phyloP scores from a whole-genome alignment of 2,113 vertebrate genomes.

The Erythrocercus mccallii region DNA sequence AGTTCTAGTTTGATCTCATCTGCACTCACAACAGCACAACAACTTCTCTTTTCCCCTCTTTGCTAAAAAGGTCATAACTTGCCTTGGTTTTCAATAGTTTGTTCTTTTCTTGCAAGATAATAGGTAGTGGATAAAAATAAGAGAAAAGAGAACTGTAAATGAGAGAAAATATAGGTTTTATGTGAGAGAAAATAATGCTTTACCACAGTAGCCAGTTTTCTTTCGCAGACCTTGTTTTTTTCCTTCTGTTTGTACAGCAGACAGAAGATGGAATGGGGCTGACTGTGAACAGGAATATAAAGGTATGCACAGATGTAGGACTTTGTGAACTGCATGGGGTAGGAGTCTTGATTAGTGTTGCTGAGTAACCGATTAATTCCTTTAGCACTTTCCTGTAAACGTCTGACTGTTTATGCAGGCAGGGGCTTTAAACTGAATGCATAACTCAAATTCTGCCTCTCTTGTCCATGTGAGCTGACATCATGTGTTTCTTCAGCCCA shows the following conservation, averaged over 20 bases:
- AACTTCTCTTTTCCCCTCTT: not conserved
- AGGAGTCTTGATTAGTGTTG: constrained; percentile 62
- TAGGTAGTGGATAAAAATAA: not conserved
- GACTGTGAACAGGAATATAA: constrained; percentile 16
- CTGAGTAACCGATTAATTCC: constrained; percentile 68
- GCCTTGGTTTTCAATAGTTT: constrained; percentile 2
- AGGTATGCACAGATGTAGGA: constrained; percentile 44
- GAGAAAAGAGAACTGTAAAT: not conserved
- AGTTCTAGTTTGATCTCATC: constrained; percentile 19
- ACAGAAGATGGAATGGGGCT: constrained; percentile 12
- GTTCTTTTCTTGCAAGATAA: not conserved
- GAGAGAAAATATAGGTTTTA: not conserved
- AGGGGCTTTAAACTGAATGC: not conserved
- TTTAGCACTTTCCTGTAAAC: constrained; percentile 38
- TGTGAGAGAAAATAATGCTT: not conserved
- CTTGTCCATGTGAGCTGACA: not conserved
- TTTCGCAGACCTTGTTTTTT: not conserved
- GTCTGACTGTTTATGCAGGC: not conserved
- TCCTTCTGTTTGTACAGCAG: not conserved
- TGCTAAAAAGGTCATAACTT: not conserved
- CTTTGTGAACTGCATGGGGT: constrained; percentile 61
- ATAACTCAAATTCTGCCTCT: constrained; percentile 1
- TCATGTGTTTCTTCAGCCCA: not conserved
- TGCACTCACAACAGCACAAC: not conserved
- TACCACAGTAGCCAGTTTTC: not conserved